Evolutionary conservation across 2,113 vertebrate genomes (phyloP).

Genomic region (Arenaria interpres): DNA sequence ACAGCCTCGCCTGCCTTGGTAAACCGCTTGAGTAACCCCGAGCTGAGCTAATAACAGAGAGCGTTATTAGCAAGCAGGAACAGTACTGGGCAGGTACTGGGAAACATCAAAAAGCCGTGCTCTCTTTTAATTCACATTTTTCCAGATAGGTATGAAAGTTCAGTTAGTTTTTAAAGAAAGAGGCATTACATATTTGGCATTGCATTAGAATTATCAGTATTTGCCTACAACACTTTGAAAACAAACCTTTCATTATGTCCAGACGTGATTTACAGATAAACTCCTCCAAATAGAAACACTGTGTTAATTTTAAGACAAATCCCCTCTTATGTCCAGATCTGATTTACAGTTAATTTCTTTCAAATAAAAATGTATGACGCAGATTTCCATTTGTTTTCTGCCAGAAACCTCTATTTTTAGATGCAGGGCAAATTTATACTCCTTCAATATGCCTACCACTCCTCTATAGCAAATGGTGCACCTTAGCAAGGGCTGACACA

Average conservation of each 20-base stretch:
- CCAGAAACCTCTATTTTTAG: slow-evolving; percentile 45
- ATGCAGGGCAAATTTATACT: not conserved
- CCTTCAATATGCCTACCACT: not conserved
- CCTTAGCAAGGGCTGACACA: not conserved
- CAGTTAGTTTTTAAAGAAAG: not conserved
- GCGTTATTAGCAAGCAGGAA: not conserved
- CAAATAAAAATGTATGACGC: slow-evolving; percentile 21
- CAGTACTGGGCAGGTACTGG: not conserved
- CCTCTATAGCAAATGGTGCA: not conserved
- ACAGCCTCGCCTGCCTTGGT: not conserved
- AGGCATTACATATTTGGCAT: not conserved
- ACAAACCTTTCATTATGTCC: not conserved
- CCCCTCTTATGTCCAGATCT: not conserved
- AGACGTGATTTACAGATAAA: not conserved
- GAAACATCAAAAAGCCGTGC: not conserved
- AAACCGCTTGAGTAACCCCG: not conserved
- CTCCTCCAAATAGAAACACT: not conserved
- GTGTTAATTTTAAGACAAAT: slow-evolving; percentile 22
- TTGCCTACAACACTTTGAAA: not conserved
- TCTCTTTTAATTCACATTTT: not conserved
- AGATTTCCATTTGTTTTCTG: slow-evolving; percentile 16
- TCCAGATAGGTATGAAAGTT: not conserved
- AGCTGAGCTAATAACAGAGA: not conserved
- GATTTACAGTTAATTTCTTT: slow-evolving; percentile 27
- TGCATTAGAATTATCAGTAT: not conserved